Base-by-base conservation (phyloP, 1,140 invertebrate species). In the Ganaspis sp. region DNA sequence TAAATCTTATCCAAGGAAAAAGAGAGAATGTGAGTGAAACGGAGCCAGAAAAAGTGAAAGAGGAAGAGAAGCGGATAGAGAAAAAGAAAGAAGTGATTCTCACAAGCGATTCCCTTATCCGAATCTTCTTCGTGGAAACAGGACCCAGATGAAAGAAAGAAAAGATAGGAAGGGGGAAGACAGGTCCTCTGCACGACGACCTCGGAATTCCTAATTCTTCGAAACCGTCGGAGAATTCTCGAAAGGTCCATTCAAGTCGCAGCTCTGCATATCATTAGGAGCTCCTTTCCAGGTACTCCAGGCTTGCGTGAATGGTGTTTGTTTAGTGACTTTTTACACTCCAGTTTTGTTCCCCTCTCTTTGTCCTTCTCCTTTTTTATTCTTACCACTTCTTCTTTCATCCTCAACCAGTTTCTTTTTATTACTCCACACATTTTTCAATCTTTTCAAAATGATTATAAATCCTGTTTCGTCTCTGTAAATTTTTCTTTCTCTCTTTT, bases 201-300 rank as follows among this genome's bases (percentile, higher is more conserved):
- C 86, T 89, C 89, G 90, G 90, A 90, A 91, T 91, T 90, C 89
- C 89, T 90, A 89, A 91, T 90, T 91, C 90, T 86, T 88, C 89
- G 89, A 91, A 91, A 90, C 87, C 89, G 90, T 85, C 88, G 87
- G 83, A 88, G 89, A 90, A 91, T 91, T 90, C 90, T 88, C 87
- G 89, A 91, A 91, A 91, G 89, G 86, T 88, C 88, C 89, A 90
- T 90, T 90, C 87, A 88, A 83, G 83, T 77, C 80, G 81, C 78
- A 84, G 85, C 77, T 84, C 85, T 80, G 89, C 89, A 91, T 91
- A 91, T 90, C 89, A 90, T 91, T 91, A 91, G 88, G 84, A 49
- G 84, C 85, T 81, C 86, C 84, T 86, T 90, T 91, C 86, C 88
- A 90, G 87, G 88, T 90, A 89, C 84, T 84, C 79, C 76, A 79